phyloP scores from a whole-genome alignment of 2,113 vertebrate genomes.

The Oxygymnocypris stewartii region DNA sequence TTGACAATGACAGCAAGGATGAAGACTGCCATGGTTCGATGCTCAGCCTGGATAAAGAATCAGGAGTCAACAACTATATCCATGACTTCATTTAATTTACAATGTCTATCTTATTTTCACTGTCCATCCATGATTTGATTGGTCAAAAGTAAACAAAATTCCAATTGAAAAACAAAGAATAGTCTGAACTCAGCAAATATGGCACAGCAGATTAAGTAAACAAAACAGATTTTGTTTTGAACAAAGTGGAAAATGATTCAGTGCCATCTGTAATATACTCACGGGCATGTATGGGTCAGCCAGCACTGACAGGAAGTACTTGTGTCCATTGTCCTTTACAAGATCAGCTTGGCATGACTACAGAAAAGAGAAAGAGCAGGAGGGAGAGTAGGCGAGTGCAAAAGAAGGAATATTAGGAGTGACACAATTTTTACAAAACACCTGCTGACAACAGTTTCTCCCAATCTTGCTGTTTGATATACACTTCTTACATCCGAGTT shows the following conservation, averaged over 20 bases:
- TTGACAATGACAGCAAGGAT: slow-evolving; percentile 97
- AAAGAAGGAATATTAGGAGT: neutral
- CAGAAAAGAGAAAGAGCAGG: slow-evolving; percentile 44
- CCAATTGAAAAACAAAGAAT: neutral
- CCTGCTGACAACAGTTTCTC: slow-evolving; percentile 11
- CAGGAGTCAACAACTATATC: neutral
- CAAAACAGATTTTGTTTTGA: slow-evolving; percentile 15
- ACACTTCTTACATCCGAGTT: neutral
- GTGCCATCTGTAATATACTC: slow-evolving; percentile 65
- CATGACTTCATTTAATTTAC: neutral
- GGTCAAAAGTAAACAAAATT: slow-evolving; percentile 17
- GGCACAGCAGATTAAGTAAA: neutral
- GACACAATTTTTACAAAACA: neutral
- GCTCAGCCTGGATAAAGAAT: slow-evolving; percentile 84
- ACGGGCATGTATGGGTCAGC: slow-evolving; percentile 98
- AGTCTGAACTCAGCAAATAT: slow-evolving; percentile 5
- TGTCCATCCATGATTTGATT: slow-evolving; percentile 23
- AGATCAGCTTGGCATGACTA: slow-evolving; percentile 98
- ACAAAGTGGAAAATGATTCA: slow-evolving; percentile 12
- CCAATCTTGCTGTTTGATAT: neutral
- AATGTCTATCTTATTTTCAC: neutral
- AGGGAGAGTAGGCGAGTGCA: neutral
- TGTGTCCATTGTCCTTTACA: slow-evolving; percentile 98
- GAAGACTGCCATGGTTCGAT: slow-evolving; percentile 97
- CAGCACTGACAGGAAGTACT: slow-evolving; percentile 98